These are phyloP conservation scores for Desmophyllum pertusum DNA, from an alignment of 92 coral and sea anemone species.

Conservation along the genomic window DNA sequence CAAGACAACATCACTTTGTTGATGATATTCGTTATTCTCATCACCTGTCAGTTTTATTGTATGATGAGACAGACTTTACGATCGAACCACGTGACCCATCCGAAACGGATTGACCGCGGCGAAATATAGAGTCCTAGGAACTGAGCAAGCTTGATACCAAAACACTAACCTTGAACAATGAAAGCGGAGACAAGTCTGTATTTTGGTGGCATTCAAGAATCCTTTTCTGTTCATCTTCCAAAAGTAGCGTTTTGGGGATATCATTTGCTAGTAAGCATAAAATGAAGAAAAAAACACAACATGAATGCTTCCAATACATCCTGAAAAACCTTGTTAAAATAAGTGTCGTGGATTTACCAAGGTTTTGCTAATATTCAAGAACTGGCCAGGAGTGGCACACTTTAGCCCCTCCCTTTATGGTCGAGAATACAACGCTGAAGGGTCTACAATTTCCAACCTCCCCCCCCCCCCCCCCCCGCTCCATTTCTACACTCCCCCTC, in stretches of 20 bases:
- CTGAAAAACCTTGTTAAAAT: neutral
- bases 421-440: no score
- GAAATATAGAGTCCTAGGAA: no score
- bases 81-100: no score
- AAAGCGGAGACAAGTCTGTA: conserved; percentile 38
- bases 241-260: conserved; percentile 36
- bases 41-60: neutral
- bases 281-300: neutral
- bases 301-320: neutral
- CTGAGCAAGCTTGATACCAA: neutral
- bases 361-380: no score
- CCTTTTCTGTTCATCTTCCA: conserved; percentile 58
- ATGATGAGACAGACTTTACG: no score
- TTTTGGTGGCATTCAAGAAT: conserved; percentile 27
- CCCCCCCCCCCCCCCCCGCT: neutral
- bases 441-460: neutral
- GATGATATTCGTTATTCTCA: neutral
- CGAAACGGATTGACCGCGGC: no score
- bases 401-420: no score
- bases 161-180: conserved; percentile 54
- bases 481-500: neutral
- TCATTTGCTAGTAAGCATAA: neutral
- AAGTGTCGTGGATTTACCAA: no score
- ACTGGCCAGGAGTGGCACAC: no score
- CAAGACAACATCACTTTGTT: no score